A percentile compares a stretch with the other conserved stretches of the same genome.
Conservation (phyloP, 2,888 invertebrate species). For the Oligia fasciuncula region DNA sequence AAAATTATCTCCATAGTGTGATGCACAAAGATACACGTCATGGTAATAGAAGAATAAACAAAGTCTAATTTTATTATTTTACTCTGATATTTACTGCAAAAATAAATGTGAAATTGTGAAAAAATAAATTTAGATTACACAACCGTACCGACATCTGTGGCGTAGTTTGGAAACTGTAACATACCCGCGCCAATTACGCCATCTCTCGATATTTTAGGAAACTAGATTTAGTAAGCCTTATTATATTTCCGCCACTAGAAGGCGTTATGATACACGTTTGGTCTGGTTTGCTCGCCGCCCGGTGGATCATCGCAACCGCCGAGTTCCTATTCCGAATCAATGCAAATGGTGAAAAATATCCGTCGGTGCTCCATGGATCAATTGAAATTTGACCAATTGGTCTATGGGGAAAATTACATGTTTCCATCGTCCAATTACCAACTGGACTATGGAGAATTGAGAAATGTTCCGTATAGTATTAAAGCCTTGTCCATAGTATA, state of each 20-base stretch:
- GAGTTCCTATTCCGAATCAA: not conserved
- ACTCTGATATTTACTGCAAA: too few species aligned
- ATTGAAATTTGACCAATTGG: too few species aligned
- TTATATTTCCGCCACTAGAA: conserved; percentile 19
- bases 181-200: not conserved
- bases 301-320: too few species aligned
- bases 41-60: not conserved
- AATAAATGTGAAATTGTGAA: too few species aligned
- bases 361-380: too few species aligned
- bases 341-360: not conserved
- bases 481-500: too few species aligned
- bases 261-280: conserved; percentile 5
- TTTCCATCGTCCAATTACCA: too few species aligned
- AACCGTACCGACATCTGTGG: conserved; percentile 28
- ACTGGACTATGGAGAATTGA: too few species aligned
- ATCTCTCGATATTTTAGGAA: not conserved
- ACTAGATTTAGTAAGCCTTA: conserved; percentile 5
- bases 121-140: not conserved
- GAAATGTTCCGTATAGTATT: too few species aligned
- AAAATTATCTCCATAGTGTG: not conserved
- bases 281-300: not conserved
- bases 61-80: not conserved
- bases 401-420: too few species aligned
- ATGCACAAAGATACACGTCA: not conserved
- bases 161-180: not conserved